phyloP scores from a whole-genome alignment of 2,888 invertebrate genomes.

The Acanthosepion esculentum region DNA sequence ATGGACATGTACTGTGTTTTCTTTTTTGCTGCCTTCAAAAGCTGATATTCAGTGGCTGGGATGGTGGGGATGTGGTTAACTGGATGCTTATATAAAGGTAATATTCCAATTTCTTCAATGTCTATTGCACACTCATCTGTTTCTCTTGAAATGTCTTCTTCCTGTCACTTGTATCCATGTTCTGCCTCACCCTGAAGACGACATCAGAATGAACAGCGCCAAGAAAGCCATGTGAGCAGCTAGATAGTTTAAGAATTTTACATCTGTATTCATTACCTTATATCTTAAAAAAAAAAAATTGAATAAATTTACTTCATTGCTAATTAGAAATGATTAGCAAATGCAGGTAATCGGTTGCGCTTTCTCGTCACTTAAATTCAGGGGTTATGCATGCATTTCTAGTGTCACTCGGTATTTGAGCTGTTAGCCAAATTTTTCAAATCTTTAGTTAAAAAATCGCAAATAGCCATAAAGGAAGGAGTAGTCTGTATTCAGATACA shows the following conservation, averaged over 20 bases:
- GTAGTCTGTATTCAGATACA: background rate
- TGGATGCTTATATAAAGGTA: too few relatives aligned
- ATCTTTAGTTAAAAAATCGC: background rate
- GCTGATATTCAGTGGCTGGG: too few relatives aligned
- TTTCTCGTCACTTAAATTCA: background rate
- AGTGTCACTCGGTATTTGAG: too few relatives aligned
- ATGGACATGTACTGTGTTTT: too few relatives aligned
- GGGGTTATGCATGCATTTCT: background rate
- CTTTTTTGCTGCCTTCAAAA: too few relatives aligned
- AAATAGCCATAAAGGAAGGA: background rate
- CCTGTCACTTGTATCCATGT: background rate
- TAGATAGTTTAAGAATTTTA: background rate
- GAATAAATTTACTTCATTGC: background rate
- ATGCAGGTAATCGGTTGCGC: background rate
- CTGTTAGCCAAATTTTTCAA: background rate
- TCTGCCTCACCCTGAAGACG: conserved; percentile 23
- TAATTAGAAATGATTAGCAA: background rate
- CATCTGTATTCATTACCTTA: background rate
- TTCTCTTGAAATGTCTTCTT: background rate
- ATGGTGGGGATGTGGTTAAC: too few relatives aligned
- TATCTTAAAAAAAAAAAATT: too few relatives aligned
- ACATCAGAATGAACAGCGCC: background rate
- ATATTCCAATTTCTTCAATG: too few relatives aligned
- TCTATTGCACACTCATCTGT: too few relatives aligned
- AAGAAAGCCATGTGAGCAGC: background rate